Percentiles rank a stretch among this genome's conserved stretches.
Evolutionary conservation across 2,797 vertebrate genomes (phyloP).

Genomic region (Sebastes elongatus): DNA sequence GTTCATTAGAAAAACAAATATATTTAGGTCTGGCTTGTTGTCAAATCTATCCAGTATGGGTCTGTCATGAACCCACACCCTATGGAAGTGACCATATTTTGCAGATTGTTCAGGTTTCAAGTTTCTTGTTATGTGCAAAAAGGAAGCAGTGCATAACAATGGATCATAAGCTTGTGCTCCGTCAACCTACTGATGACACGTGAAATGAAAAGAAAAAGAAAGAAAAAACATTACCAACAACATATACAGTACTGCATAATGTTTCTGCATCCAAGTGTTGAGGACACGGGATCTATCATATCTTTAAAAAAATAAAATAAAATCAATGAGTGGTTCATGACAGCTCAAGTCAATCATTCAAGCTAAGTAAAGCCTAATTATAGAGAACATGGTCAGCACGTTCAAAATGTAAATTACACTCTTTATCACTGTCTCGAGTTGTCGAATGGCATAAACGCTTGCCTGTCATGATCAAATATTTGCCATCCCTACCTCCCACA

Average conservation of each 20-base stretch:
- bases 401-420: neutral
- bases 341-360: neutral
- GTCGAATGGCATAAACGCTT: neutral
- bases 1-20: too few relatives aligned
- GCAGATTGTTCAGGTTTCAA: neutral
- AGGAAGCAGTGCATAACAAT: too few relatives aligned
- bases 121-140: neutral
- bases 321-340: neutral
- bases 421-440: neutral
- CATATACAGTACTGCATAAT: neutral
- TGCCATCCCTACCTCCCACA: neutral
- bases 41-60: too few relatives aligned
- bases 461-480: neutral
- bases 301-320: neutral
- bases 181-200: too few relatives aligned
- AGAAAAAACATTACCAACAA: neutral
- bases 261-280: neutral
- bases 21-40: too few relatives aligned
- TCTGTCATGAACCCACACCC: too few relatives aligned
- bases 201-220: neutral
- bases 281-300: neutral
- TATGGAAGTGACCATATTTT: neutral
- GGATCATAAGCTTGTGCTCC: too few relatives aligned
- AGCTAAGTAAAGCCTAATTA: neutral
- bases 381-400: neutral